These are phyloP conservation scores for Mastomys natalensis DNA, from an alignment of 2,113 vertebrate species.

Conservation along the genomic window DNA sequence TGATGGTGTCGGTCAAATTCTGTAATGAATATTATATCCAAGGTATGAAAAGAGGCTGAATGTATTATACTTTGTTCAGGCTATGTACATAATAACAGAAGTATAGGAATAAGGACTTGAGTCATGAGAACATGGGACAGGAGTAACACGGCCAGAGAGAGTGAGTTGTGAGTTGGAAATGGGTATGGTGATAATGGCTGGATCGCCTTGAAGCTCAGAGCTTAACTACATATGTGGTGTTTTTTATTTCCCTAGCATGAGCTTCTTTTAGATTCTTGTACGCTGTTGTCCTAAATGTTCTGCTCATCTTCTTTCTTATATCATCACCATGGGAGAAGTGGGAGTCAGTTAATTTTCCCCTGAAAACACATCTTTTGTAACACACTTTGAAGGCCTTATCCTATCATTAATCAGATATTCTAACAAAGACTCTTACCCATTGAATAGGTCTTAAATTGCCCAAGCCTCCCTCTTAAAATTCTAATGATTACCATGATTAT, in stretches of 20 bases:
- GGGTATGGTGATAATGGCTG: neutral
- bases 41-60: neutral
- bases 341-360: neutral
- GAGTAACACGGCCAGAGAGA: neutral
- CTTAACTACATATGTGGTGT: neutral
- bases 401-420: conserved; percentile 18
- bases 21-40: neutral
- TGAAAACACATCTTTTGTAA: conserved; percentile 15
- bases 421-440: conserved; percentile 38
- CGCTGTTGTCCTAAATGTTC: neutral
- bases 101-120: neutral
- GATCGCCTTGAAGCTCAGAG: neutral
- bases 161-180: neutral
- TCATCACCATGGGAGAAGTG: neutral
- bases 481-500: conserved; percentile 15
- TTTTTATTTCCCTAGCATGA: neutral
- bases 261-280: neutral
- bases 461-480: neutral
- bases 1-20: neutral
- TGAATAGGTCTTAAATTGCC: neutral
- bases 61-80: neutral
- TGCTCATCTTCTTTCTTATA: conserved; percentile 3
- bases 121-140: neutral
- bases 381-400: neutral
- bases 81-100: neutral